Conservation (phyloP, 2,113 vertebrate species). For the Myanophis thanlyinensis region DNA sequence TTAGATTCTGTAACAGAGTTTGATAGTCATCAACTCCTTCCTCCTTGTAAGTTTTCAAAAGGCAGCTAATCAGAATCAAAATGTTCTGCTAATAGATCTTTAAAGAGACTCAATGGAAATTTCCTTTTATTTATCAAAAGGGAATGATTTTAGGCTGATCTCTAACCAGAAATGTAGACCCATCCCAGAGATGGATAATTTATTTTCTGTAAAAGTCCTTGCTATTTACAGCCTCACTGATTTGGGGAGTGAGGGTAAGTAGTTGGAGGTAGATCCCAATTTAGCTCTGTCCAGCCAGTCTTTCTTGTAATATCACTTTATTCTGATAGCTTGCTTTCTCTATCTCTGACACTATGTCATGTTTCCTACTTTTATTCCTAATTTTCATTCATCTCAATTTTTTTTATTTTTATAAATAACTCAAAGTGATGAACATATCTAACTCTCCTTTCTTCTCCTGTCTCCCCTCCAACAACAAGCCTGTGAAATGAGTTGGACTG, state of each 20-base stretch:
- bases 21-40: not conserved
- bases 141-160: not conserved
- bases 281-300: not conserved
- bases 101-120: not conserved
- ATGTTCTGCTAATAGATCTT: not conserved
- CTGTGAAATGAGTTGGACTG: not conserved
- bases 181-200: not conserved
- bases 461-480: not conserved
- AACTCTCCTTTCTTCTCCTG: not conserved
- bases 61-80: not conserved
- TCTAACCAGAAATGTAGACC: not conserved
- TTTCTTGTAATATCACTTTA: not conserved
- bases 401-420: too few relatives aligned
- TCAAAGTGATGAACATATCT: too few relatives aligned
- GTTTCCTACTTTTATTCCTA: not conserved
- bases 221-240: not conserved
- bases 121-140: not conserved
- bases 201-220: not conserved
- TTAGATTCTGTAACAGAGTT: not conserved
- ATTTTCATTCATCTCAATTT: not conserved
- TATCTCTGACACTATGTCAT: not conserved
- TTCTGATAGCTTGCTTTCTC: not conserved
- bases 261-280: not conserved
- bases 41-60: not conserved
- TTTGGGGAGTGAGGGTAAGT: not conserved